Evolutionary conservation across 2,888 invertebrate genomes (phyloP), one percentile per base, ranked within the genome.

Genomic region (Ophraella communa): DNA sequence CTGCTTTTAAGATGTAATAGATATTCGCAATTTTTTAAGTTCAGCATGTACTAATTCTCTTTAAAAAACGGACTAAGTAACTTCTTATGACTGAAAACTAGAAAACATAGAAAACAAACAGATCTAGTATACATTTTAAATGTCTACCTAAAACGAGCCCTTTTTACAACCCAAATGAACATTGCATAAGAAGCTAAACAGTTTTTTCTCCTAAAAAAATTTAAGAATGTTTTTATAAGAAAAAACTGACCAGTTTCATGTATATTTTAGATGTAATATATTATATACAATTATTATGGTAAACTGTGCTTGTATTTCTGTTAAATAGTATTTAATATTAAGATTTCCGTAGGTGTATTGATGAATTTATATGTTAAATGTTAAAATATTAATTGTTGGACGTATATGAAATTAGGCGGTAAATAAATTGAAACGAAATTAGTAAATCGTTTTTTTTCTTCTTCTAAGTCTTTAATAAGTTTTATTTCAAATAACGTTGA

Each of bases 31-130:
- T 45, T 21, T 47, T 21, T 23, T 21, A 21, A 47, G 11, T 20
- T 47, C 21, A 21, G 23, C 21, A n/a, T 47, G 23, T 11, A n/a
- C n/a, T n/a, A 47, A 23, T n/a, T 4, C 21, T 35, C 53, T 53
- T 53, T 21, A 30, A 53, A 20, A 17, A n/a, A 30, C 5, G 4
- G 0, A 53, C 39, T 53, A 55, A 55, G 20, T 17, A 42, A 55
- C 42, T 55, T 42, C 42, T 55, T 55, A 55, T 42, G 54, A 55
- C 54, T 55, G 54, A 55, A 42, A 17, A 55, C 4, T 55, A 53
- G 20, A 18, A 21, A 35, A 53, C 11, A 33, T 53, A 53, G 35
- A 33, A 53, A 20, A 45, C n/a, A n/a, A n/a, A n/a, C n/a, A 33
- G 5, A 52, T 30, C 17, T 53, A 53, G 53, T 30, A 17, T 4